Base-by-base conservation (phyloP, 2,888 invertebrate genomes). In the Drosophila infuscata region DNA sequence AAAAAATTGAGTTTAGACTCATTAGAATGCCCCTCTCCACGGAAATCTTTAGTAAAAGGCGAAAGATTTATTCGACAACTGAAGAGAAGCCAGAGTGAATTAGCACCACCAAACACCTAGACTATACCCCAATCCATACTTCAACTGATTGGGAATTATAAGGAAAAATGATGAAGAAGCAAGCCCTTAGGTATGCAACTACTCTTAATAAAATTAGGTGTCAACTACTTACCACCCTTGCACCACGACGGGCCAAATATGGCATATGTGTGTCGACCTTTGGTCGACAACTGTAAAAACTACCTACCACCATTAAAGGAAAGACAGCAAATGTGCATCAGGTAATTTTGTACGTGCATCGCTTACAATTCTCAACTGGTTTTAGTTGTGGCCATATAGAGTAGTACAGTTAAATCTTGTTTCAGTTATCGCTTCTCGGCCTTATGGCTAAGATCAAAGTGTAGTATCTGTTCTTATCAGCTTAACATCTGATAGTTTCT, bases 21-120 rank as follows among this genome's bases (percentile, higher is more conserved):
- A 43, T 57, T 94, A 94, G 94, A 94, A 94, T 95, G 95, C 94
- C 94, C 95, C 95, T 94, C 95, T 95, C 95, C 95, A 57, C 95
- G 95, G 95, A 95, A 95, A 95, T 95, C 95, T 95, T 95, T 95
- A 95, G 95, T 95, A 95, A 95, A 95, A 95, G 95, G 95, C 95
- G 95, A 95, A 95, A 95, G 95, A 95, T 95, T 95, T 95, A 94
- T 95, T 91, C 95, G 95, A 89, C 94, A 70, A 92, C 93, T 95
- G 95, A 94, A 94, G 94, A 94, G 94, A 95, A 94, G 94, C 95
- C 94, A 94, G 94, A 95, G 95, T 93, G 36, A 74, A 9, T 29
- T 17, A 12, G 0, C 2, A 25, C 0, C 17, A 9, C 0, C 1
- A 17, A 20, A 3, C 12, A 36, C 1, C 6, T 0, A 2, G 12